Percentiles rank a stretch among this genome's conserved stretches.
phyloP scores from a whole-genome alignment of 2,797 vertebrate species.

The Meda fulgida region DNA sequence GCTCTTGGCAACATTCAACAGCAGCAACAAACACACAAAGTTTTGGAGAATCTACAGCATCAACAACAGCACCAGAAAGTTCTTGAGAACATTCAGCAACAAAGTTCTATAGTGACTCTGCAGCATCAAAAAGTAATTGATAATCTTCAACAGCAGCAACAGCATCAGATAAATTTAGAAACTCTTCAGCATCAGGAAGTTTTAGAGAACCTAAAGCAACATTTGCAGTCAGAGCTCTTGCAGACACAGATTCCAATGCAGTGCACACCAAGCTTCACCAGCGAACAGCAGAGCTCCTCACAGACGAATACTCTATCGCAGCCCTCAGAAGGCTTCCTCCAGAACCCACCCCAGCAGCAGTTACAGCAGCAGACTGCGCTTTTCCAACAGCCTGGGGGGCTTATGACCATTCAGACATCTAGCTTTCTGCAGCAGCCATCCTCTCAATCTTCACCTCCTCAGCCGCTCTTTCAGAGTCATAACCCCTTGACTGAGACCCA shows the following conservation, averaged over 20 bases:
- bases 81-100: slow-evolving; percentile 75
- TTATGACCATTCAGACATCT: slow-evolving; percentile 91
- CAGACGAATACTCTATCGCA: slow-evolving; percentile 79
- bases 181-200: slow-evolving; percentile 75
- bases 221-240: slow-evolving; percentile 90
- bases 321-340: slow-evolving; percentile 75
- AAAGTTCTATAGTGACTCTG: slow-evolving; percentile 58
- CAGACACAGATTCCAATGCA: slow-evolving; percentile 88
- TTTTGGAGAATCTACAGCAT: slow-evolving; percentile 78
- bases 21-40: slow-evolving; percentile 76
- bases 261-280: slow-evolving; percentile 81
- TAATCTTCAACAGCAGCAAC: slow-evolving; percentile 62
- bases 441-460: slow-evolving; percentile 87
- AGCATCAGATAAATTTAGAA: slow-evolving; percentile 60
- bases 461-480: slow-evolving; percentile 94
- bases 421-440: slow-evolving; percentile 89
- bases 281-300: slow-evolving; percentile 75
- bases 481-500: slow-evolving; percentile 87
- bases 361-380: slow-evolving; percentile 85
- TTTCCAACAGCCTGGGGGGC: slow-evolving; percentile 89
- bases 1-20: slow-evolving; percentile 71
- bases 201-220: slow-evolving; percentile 79
- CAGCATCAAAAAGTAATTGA: slow-evolving; percentile 63
- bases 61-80: slow-evolving; percentile 78
- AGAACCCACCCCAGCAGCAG: slow-evolving; percentile 69